These are phyloP conservation scores for Danionella dracula DNA, from an alignment of 2,797 vertebrate species.

Conservation along the genomic window DNA sequence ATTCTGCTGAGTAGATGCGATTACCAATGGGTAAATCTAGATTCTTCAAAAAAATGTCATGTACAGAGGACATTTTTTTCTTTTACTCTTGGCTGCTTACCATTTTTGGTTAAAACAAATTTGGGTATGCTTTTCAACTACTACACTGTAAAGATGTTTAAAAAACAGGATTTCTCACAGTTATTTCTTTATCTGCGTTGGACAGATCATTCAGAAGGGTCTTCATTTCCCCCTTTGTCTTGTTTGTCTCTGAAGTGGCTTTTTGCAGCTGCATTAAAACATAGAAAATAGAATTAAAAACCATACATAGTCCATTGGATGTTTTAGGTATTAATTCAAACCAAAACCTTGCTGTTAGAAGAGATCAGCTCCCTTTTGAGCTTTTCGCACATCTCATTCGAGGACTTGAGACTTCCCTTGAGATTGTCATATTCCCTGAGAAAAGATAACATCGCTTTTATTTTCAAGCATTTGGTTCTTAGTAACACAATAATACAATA, in stretches of 20 bases:
- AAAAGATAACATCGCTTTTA: neutral
- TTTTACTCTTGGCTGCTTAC: too few relatives aligned
- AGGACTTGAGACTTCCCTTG: conserved; percentile 77
- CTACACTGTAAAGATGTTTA: too few relatives aligned
- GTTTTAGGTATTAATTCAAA: neutral
- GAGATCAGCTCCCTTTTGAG: conserved; percentile 84
- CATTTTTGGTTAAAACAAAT: too few relatives aligned
- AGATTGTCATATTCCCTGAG: conserved; percentile 90
- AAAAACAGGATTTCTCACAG: conserved; percentile 59
- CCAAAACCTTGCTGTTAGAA: conserved; percentile 80
- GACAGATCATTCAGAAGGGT: conserved; percentile 83
- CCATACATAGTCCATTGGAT: neutral
- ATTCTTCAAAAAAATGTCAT: too few relatives aligned
- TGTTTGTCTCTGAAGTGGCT: conserved; percentile 66
- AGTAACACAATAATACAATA: neutral
- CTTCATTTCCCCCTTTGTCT: conserved; percentile 75
- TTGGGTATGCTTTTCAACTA: too few relatives aligned
- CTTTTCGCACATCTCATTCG: conserved; percentile 85
- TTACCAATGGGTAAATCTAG: too few relatives aligned
- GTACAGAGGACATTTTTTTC: too few relatives aligned
- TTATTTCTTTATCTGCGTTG: conserved; percentile 86
- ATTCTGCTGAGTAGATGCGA: too few relatives aligned
- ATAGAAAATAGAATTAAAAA: neutral
- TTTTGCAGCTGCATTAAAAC: conserved; percentile 74
- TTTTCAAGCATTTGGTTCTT: neutral